A percentile compares a stretch with the other conserved stretches of the same genome.
phyloP scores from a whole-genome alignment of 2,113 vertebrate species.

The Mola mola region DNA sequence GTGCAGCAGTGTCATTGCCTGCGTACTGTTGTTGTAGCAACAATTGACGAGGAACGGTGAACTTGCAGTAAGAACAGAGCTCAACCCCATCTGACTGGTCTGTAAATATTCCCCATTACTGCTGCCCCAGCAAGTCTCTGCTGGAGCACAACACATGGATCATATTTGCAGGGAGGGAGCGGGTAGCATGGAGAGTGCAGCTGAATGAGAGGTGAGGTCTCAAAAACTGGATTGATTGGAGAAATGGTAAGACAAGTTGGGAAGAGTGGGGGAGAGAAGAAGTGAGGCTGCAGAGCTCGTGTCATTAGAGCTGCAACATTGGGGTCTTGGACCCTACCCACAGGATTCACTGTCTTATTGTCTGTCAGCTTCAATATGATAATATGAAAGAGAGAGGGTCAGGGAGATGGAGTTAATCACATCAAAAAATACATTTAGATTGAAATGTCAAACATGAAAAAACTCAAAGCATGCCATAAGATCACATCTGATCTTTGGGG shows the following conservation, averaged over 20 bases:
- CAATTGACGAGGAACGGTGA: conserved; percentile 74
- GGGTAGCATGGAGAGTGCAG: conserved; percentile 12
- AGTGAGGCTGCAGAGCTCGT: background rate
- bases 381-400: background rate
- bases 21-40: conserved; percentile 49
- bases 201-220: conserved; percentile 17
- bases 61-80: conserved; percentile 53
- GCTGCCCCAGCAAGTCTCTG: conserved; percentile 78
- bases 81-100: conserved; percentile 74
- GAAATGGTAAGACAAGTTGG: too few species aligned
- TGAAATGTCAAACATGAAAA: too few species aligned
- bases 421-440: too few species aligned
- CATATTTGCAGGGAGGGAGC: conserved; percentile 62
- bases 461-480: too few species aligned
- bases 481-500: too few species aligned
- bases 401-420: too few species aligned
- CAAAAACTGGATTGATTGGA: conserved; percentile 23
- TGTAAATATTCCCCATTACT: conserved; percentile 81
- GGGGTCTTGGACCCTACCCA: conserved; percentile 36
- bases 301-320: conserved; percentile 67
- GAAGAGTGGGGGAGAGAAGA: conserved; percentile 12
- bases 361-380: conserved; percentile 1
- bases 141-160: conserved; percentile 73
- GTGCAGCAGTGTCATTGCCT: conserved; percentile 20
- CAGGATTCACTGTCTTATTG: too few species aligned